Base-by-base conservation (phyloP, 2,113 vertebrate genomes). In the Gasterosteus aculeatus region DNA sequence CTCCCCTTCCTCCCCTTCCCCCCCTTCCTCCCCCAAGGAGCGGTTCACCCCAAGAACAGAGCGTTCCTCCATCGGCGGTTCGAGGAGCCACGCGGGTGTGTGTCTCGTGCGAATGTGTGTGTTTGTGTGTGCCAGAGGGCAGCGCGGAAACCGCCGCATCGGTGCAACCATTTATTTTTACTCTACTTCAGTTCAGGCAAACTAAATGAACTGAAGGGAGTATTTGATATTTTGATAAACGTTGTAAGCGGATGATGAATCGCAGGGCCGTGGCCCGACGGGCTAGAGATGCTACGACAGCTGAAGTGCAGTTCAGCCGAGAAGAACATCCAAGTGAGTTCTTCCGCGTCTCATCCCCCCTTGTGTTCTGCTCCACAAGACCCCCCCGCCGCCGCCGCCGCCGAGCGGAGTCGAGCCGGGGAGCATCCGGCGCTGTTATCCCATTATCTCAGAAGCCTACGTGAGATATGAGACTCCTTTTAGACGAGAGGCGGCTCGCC, bases 41-140 rank as follows among this genome's bases (percentile, higher is more conserved):
- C 29, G 44, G 61, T 63, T 84, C 81, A 83, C 86, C 86, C 91
- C 87, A 83, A 83, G 88, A 88, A 91, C 91, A 89, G 72, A 87
- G 86, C 87, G 88, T 91, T 91, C 89, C 84, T 88, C 78, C 83
- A 82, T 84, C 89, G 85, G 84, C 85, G 88, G 89, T 87, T 87
- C 69, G 69, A 72, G 69, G 78, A 87, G 82, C 74, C 83, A 78
- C 70, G 72, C 77, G 76, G 70, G 62, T 76, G 80, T 84, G 80
- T 76, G 71, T 83, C 87, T 86, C 44, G 57, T 84, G 76, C 70
- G 78, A 88, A 86, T 89, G 59, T 80, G 46, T 47, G 47, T 22
- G 54, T 44, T 14, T 44, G 44, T 75, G 68, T 64, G 63, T 64
- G 58, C 57, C 73, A 77, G 76, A 77, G 80, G 69, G 56, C 80